phyloP scores from a whole-genome alignment of 2,888 invertebrate genomes.

The Agonopterix arenella region DNA sequence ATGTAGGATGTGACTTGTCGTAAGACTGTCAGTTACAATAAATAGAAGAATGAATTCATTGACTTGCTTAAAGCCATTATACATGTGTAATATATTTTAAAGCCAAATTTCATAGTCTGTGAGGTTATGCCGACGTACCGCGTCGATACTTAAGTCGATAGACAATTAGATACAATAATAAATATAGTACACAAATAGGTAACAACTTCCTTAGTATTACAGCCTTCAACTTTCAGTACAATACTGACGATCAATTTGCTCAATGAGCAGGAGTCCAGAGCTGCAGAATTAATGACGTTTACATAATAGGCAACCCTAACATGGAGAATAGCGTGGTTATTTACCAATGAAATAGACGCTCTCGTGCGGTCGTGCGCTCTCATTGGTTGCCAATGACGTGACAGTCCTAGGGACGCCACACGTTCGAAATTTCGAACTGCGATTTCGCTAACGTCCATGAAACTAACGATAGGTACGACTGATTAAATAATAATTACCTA shows the following conservation, averaged over 20 bases:
- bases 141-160: constrained; percentile 67
- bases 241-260: constrained; percentile 14
- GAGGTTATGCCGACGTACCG: constrained; percentile 65
- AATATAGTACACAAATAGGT: constrained; percentile 69
- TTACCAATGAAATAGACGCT: no score
- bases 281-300: no score
- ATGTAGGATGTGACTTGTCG: constrained; percentile 38
- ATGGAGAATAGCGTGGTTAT: no score
- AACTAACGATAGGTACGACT: no score
- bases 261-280: no score
- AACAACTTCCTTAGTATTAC: constrained; percentile 67
- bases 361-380: no score
- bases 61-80: constrained; percentile 72
- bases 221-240: constrained; percentile 49
- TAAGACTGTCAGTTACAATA: constrained; percentile 35
- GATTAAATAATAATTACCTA: no score
- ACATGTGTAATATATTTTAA: constrained; percentile 73
- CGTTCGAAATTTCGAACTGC: no score
- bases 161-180: constrained; percentile 62
- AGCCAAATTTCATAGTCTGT: constrained; percentile 78
- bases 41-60: constrained; percentile 64
- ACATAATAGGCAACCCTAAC: no score
- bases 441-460: no score
- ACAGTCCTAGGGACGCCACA: no score
- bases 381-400: no score